Percentiles rank a stretch among this genome's conserved stretches.
Evolutionary conservation across 2,888 invertebrate genomes (phyloP).

Genomic region (Diadromus collaris): DNA sequence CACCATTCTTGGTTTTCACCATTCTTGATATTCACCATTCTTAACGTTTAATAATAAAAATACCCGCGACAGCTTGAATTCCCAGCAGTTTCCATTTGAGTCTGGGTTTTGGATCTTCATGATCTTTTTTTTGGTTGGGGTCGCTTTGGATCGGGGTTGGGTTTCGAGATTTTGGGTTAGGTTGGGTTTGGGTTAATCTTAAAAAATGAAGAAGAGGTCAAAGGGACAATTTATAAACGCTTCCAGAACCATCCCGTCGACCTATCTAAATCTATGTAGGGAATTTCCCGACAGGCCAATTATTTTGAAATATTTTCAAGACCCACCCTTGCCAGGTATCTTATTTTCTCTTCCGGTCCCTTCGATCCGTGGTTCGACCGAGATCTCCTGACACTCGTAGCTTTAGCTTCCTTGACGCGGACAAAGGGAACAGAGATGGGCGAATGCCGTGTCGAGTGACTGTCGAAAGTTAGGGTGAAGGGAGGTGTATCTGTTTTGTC

Average conservation of each 20-base stretch:
- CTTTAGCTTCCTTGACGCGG: constrained; percentile 11
- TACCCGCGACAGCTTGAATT: background rate
- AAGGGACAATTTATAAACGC: background rate
- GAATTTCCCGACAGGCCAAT: constrained; percentile 56
- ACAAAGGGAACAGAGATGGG: background rate
- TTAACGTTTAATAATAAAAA: background rate
- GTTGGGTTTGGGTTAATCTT: background rate
- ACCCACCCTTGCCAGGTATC: constrained; percentile 25
- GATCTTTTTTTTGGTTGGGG: too few species aligned
- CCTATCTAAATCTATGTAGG: background rate
- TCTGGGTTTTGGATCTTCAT: too few species aligned
- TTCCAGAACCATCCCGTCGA: background rate
- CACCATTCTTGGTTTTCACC: too few species aligned
- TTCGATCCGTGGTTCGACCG: constrained; percentile 19
- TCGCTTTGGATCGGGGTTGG: too few species aligned
- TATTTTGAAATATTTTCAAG: constrained; percentile 48
- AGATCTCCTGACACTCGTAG: constrained; percentile 2
- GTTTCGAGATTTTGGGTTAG: too few species aligned
- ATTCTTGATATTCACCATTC: too few species aligned
- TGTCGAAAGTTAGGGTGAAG: constrained; percentile 13
- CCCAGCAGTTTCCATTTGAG: background rate
- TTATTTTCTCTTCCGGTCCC: constrained; percentile 23
- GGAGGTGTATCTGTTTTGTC: constrained; percentile 10
- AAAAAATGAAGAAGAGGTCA: background rate
- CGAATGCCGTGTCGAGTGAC: constrained; percentile 18